Percentiles rank a stretch among this genome's conserved stretches.
phyloP scores from a whole-genome alignment of 1,140 invertebrate genomes.

The Drosophila erecta region DNA sequence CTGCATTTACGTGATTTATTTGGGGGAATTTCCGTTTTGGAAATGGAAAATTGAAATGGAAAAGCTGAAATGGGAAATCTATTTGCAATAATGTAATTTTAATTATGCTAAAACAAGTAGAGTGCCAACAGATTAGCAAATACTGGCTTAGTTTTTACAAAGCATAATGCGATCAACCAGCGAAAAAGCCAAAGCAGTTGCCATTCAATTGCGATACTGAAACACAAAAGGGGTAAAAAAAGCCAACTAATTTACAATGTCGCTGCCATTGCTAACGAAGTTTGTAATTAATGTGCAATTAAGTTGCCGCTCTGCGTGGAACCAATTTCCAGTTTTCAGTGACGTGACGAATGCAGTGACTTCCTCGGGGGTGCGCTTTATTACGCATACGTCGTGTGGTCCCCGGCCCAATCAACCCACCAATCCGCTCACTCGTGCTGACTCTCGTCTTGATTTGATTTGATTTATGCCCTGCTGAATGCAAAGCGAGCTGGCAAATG shows the following conservation, averaged over 20 bases:
- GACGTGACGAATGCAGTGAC: constrained; percentile 4
- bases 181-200: too few species aligned
- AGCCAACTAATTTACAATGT: neutral
- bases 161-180: too few species aligned
- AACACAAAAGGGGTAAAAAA: neutral
- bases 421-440: constrained; percentile 15
- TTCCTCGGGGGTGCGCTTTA: constrained; percentile 13
- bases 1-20: constrained; percentile 3
- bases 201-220: too few species aligned
- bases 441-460: constrained; percentile 47
- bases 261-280: neutral
- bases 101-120: too few species aligned
- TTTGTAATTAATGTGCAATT: constrained; percentile 35
- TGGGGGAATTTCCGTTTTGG: constrained; percentile 1
- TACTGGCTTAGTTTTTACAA: too few species aligned
- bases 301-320: constrained; percentile 10
- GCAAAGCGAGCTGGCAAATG: constrained; percentile 48
- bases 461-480: constrained; percentile 49
- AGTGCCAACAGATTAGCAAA: too few species aligned
- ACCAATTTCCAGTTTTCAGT: constrained; percentile 3
- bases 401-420: constrained; percentile 17
- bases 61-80: neutral
- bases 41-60: neutral
- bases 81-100: too few species aligned
- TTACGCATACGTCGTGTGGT: constrained; percentile 31